Conservation (phyloP, 2,888 invertebrate genomes). For the Ophioninae sp. region DNA sequence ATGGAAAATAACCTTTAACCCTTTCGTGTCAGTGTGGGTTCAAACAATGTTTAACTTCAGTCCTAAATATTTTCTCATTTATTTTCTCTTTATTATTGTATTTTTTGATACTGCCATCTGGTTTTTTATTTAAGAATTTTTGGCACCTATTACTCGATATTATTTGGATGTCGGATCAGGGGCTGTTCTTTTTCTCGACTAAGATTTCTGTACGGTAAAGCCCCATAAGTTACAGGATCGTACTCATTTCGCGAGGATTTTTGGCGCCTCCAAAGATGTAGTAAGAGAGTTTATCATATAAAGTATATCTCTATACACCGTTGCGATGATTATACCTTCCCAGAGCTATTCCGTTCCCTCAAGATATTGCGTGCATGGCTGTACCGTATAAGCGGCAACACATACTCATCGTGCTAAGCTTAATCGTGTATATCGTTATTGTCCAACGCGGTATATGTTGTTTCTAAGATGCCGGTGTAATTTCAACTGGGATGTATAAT, state of each 20-base stretch:
- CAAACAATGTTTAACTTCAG: no score
- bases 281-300: not conserved
- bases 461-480: constrained; percentile 52
- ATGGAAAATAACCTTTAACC: no score
- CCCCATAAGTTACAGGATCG: not conserved
- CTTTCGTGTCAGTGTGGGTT: no score
- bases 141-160: no score
- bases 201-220: not conserved
- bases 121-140: no score
- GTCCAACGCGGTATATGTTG: constrained; percentile 33
- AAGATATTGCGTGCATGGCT: constrained; percentile 9
- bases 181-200: no score
- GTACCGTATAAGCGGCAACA: constrained; percentile 44
- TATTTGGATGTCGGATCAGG: no score
- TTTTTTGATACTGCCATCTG: no score
- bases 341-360: not conserved
- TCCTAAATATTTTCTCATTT: no score
- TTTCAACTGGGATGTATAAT: constrained; percentile 58
- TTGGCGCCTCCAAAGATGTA: not conserved
- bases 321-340: constrained; percentile 24
- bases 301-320: constrained; percentile 3
- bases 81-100: no score
- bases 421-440: constrained; percentile 25
- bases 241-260: not conserved
- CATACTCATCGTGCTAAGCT: constrained; percentile 55